A percentile compares a stretch with the other conserved stretches of the same genome.
These are phyloP conservation scores for Rhagium mordax DNA, from an alignment of 2,888 invertebrate genomes.

Conservation along the genomic window DNA sequence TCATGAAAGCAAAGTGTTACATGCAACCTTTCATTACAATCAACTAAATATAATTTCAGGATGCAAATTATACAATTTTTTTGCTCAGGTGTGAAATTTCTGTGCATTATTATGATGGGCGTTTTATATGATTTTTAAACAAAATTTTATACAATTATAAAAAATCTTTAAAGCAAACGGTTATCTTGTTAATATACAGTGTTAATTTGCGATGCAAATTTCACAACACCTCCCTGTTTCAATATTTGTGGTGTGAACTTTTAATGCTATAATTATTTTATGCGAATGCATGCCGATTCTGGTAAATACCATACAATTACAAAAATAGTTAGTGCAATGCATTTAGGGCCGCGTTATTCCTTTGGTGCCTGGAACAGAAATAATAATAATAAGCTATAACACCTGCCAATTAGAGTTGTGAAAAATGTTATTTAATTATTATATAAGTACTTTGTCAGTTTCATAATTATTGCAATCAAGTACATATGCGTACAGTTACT, in stretches of 20 bases:
- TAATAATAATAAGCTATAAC: slow-evolving; percentile 5
- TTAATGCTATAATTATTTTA: slow-evolving; percentile 26
- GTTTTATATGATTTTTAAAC: slow-evolving; percentile 38
- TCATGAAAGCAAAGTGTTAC: slow-evolving; percentile 23
- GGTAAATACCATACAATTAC: slow-evolving; percentile 24
- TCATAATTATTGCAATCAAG: too few relatives aligned
- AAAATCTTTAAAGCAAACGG: slow-evolving; percentile 45
- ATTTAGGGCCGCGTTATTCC: slow-evolving; percentile 1
- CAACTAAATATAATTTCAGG: slow-evolving; percentile 28
- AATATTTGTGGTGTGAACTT: slow-evolving; percentile 37
- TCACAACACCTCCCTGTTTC: slow-evolving; percentile 20
- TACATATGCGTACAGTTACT: too few relatives aligned
- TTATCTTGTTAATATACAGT: slow-evolving; percentile 45
- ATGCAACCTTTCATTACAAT: slow-evolving; percentile 15
- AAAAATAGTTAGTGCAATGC: slow-evolving; percentile 9
- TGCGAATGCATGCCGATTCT: not conserved
- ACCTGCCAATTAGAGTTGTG: slow-evolving; percentile 9
- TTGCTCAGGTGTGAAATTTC: slow-evolving; percentile 48
- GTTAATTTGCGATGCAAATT: slow-evolving; percentile 49
- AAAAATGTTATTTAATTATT: slow-evolving; percentile 25
- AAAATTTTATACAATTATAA: slow-evolving; percentile 51
- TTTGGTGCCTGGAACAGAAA: slow-evolving; percentile 10
- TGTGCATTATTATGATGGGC: slow-evolving; percentile 40
- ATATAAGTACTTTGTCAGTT: too few relatives aligned
- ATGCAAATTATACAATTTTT: slow-evolving; percentile 40